Evolutionary conservation across 1,140 invertebrate species (phyloP).

Genomic region (Caenorhabditis briggsae): DNA sequence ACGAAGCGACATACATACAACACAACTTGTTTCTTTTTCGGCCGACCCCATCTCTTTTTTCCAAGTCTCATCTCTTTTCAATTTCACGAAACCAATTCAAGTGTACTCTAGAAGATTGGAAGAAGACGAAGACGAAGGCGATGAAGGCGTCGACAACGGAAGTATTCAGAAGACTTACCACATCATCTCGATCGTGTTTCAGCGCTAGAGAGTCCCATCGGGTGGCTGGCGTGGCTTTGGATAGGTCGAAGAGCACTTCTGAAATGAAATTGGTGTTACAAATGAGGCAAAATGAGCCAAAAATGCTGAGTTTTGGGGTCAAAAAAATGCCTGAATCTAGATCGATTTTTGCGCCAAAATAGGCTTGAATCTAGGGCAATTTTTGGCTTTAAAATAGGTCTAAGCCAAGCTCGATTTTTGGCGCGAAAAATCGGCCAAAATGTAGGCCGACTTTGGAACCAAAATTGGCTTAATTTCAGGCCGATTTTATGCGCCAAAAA

Average conservation of each 20-base stretch:
- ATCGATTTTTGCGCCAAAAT: too few species aligned
- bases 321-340: too few species aligned
- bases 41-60: background rate
- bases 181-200: slow-evolving; percentile 41
- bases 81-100: slow-evolving; percentile 43
- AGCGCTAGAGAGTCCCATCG: slow-evolving; percentile 16
- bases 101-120: slow-evolving; percentile 51
- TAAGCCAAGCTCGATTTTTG: too few species aligned
- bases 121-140: background rate
- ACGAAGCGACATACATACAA: background rate
- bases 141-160: too few species aligned
- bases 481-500: too few species aligned
- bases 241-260: slow-evolving; percentile 38
- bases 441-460: too few species aligned
- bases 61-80: slow-evolving; percentile 17
- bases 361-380: too few species aligned
- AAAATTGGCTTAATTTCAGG: too few species aligned
- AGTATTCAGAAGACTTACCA: slow-evolving; percentile 1
- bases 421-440: too few species aligned
- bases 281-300: background rate
- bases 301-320: too few species aligned
- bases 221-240: background rate
- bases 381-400: too few species aligned
- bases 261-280: background rate
- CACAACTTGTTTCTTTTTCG: background rate